Evolutionary conservation across 2,888 invertebrate species (phyloP).

Genomic region (Dexiosoma caninum): DNA sequence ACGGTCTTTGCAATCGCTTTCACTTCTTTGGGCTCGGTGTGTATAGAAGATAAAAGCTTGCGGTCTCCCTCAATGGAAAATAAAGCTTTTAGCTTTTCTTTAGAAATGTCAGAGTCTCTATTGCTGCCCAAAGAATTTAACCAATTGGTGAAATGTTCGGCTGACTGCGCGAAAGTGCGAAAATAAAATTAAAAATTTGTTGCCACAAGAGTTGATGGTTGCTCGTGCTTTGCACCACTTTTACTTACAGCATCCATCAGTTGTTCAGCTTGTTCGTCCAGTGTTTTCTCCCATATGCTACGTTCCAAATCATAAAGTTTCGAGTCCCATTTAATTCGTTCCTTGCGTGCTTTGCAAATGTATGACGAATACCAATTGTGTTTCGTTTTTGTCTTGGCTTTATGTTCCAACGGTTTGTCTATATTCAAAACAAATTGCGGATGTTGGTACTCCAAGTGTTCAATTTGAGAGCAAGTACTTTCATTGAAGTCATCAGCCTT

Average conservation of each 20-base stretch:
- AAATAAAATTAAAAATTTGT: no score
- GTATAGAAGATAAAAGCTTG: slow-evolving; percentile 72
- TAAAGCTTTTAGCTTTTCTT: slow-evolving; percentile 74
- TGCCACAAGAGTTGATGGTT: no score
- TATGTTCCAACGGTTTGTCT: slow-evolving; percentile 68
- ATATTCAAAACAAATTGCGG: slow-evolving; percentile 70
- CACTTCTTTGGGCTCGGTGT: slow-evolving; percentile 75
- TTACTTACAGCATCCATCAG: slow-evolving; percentile 75
- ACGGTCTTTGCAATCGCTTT: slow-evolving; percentile 75
- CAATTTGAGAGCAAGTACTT: slow-evolving; percentile 73
- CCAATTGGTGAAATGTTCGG: slow-evolving; percentile 76
- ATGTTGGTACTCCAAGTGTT: slow-evolving; percentile 71
- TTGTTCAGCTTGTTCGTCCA: slow-evolving; percentile 76
- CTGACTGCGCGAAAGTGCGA: slow-evolving; percentile 67
- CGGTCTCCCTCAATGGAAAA: slow-evolving; percentile 76
- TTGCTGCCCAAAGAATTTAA: slow-evolving; percentile 73
- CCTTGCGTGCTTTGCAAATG: slow-evolving; percentile 69
- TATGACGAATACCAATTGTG: slow-evolving; percentile 74
- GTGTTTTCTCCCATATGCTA: slow-evolving; percentile 68
- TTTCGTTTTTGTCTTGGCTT: slow-evolving; percentile 63
- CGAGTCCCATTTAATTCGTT: slow-evolving; percentile 75
- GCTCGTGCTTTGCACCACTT: not conserved
- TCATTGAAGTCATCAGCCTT: slow-evolving; percentile 68
- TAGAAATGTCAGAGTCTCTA: slow-evolving; percentile 71
- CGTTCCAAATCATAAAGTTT: slow-evolving; percentile 72